A percentile compares a stretch with the other conserved stretches of the same genome.
phyloP scores from a whole-genome alignment of 2,113 vertebrate genomes.

The Vombatus ursinus region DNA sequence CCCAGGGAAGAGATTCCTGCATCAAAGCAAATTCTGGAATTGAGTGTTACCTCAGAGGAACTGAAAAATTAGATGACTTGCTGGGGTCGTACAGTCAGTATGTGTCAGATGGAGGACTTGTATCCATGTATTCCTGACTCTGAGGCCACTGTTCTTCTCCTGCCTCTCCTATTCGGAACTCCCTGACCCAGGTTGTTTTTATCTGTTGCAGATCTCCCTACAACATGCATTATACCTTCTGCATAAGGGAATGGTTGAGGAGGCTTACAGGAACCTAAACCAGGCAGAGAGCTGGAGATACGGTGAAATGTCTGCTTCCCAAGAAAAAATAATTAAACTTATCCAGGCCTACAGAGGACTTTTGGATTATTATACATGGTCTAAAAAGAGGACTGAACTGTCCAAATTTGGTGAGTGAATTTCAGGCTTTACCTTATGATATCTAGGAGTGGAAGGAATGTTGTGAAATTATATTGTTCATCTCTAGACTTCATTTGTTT shows the following conservation, averaged over 20 bases:
- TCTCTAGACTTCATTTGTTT: background rate
- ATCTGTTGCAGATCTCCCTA: conserved; percentile 86
- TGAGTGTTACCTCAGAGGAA: background rate
- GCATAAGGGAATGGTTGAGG: conserved; percentile 85
- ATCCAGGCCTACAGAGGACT: conserved; percentile 91
- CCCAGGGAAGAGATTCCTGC: background rate
- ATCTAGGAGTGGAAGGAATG: background rate
- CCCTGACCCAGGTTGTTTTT: background rate
- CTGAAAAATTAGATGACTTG: background rate
- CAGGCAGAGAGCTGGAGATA: conserved; percentile 90
- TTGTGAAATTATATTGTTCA: background rate
- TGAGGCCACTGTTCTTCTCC: background rate
- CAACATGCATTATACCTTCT: conserved; percentile 92
- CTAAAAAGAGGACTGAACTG: conserved; percentile 81
- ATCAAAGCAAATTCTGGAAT: background rate
- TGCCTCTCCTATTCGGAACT: background rate
- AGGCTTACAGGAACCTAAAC: conserved; percentile 87
- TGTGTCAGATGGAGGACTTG: background rate
- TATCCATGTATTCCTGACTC: background rate
- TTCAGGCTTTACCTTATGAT: background rate
- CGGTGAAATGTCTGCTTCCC: conserved; percentile 84
- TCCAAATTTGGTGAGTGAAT: conserved; percentile 81
- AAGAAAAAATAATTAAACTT: conserved; percentile 84
- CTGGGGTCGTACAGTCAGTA: background rate
- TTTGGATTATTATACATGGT: conserved; percentile 91